Evolutionary conservation across 1,140 invertebrate genomes (phyloP), one percentile per base, ranked within the genome.

Genomic region (Atta texana): DNA sequence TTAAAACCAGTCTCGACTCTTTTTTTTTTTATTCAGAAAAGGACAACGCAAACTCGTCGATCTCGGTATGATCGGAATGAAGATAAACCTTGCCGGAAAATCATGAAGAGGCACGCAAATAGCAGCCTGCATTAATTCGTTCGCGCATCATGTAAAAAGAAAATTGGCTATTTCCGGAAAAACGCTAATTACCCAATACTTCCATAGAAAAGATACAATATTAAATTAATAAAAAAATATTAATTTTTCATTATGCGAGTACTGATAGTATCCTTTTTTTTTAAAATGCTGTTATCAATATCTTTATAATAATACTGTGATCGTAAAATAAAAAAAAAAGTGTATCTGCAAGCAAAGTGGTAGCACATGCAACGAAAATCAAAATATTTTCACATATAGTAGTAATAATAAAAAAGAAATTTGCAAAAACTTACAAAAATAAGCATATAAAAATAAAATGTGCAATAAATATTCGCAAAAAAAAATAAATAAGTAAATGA

Each of bases 41-140:
- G 34, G 64, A 3, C 77, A n/a, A 80, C 8, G n/a, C 55, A 8
- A 14, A 75, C 69, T 84, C 14, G 28, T 75, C 80, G 55, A 71
- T 68, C 77, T 71, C 24, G 31, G 77, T 57, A 69, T 28, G 64
- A 84, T 82, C 21, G 69, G 80, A 74, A 84, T 84, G 80, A 69
- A 75, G 55, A 84, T 84, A 74, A 74, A 55, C n/a, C 44, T n/a
- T 63, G 24, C 21, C 49, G 16, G 21, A 34, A 49, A 82, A 49
- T 61, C 69, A 21, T 28, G 44, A 74, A 24, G 68, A 59, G 7
- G 24, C 53, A 39, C 24, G 24, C 24, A 31, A 74, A 49, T 74
- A 53, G 3, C 21, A 0, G 34, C 18, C 21, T 55, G 14, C 12
- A 2, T 84, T 61, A 74, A 84, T 28, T 53, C n/a, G 2, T 68